Conservation (phyloP, 1,140 invertebrate genomes). For the Calycopis cecrops region DNA sequence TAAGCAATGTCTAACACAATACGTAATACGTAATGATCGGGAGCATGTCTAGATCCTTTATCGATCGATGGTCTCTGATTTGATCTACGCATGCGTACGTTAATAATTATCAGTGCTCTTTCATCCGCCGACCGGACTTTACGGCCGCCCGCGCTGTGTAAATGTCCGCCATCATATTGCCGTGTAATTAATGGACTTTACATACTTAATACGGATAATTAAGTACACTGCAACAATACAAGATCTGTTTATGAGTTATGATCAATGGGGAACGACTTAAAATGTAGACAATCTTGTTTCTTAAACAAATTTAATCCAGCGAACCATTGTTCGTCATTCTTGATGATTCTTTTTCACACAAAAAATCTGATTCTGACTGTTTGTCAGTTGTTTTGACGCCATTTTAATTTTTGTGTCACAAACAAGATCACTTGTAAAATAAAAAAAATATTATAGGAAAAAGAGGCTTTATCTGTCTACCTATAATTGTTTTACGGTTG, state of each 20-base stretch:
- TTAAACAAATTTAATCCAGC: no score
- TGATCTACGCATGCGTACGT: conserved; percentile 69
- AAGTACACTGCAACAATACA: conserved; percentile 33
- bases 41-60: conserved; percentile 62
- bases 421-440: no score
- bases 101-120: conserved; percentile 70
- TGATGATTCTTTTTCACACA: no score
- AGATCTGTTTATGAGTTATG: conserved; percentile 19
- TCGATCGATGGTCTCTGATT: conserved; percentile 64
- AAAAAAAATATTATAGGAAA: no score
- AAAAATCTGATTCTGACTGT: no score
- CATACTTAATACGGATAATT: conserved; percentile 47
- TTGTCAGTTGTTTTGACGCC: no score
- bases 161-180: conserved; percentile 64
- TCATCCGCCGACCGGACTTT: conserved; percentile 65
- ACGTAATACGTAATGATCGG: conserved; percentile 41
- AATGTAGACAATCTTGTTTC: no score
- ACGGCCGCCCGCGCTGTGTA: conserved; percentile 56
- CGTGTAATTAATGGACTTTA: conserved; percentile 62
- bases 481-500: no score
- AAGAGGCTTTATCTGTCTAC: no score
- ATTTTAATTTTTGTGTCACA: no score
- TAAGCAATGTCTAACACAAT: conserved; percentile 35
- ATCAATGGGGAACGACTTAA: not conserved
- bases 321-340: no score